Evolutionary conservation across 2,888 invertebrate species (phyloP).

Genomic region (Diloba caeruleocephala): DNA sequence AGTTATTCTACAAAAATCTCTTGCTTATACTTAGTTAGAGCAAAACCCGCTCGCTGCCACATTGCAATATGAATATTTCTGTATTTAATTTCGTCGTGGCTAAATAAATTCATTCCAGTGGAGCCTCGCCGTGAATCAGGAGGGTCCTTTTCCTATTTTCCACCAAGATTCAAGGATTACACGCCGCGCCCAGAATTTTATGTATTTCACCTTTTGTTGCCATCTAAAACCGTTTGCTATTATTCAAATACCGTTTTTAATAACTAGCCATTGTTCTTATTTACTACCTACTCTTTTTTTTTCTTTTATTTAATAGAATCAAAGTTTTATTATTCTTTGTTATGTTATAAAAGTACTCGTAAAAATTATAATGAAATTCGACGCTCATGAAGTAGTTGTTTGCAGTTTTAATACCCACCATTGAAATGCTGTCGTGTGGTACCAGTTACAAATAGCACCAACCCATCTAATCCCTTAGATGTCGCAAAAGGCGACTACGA

Average conservation of each 20-base stretch:
- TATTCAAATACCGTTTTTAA: constrained; percentile 55
- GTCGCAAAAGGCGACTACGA: too few relatives aligned
- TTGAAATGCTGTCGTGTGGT: too few relatives aligned
- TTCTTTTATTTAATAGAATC: not conserved
- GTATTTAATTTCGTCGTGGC: constrained; percentile 69
- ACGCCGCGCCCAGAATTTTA: constrained; percentile 61
- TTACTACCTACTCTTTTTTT: not conserved
- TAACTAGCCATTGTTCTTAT: constrained; percentile 37
- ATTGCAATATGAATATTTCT: constrained; percentile 64
- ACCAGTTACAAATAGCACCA: too few relatives aligned
- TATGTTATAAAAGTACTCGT: too few relatives aligned
- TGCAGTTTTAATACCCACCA: too few relatives aligned
- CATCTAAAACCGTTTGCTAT: constrained; percentile 53
- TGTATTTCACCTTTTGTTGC: constrained; percentile 67
- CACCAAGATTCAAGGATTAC: constrained; percentile 71
- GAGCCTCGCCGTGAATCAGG: constrained; percentile 70
- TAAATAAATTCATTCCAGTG: constrained; percentile 75
- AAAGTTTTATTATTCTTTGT: constrained; percentile 1
- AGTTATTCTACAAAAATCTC: too few relatives aligned
- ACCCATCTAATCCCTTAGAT: too few relatives aligned
- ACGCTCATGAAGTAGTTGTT: too few relatives aligned
- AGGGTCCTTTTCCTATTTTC: constrained; percentile 73
- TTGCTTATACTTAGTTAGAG: constrained; percentile 17
- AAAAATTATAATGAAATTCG: too few relatives aligned
- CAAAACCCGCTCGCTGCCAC: constrained; percentile 26